These are phyloP conservation scores for Lepidotrigona ventralis DNA, from an alignment of 1,140 invertebrate species.

Conservation along the genomic window DNA sequence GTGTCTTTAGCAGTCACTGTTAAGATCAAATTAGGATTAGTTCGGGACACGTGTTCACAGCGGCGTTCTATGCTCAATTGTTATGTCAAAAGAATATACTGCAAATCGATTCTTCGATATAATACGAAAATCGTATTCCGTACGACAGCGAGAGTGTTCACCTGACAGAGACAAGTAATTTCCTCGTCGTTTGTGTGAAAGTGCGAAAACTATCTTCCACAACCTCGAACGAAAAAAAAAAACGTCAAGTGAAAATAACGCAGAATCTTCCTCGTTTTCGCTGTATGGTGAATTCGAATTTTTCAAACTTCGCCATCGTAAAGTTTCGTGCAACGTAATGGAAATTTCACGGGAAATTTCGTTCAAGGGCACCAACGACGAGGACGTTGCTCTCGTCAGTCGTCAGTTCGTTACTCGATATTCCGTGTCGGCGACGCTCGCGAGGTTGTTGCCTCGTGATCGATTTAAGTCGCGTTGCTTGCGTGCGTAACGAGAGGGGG, in stretches of 20 bases:
- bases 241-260: no score
- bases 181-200: background rate
- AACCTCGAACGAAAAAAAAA: no score
- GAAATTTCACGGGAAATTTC: no score
- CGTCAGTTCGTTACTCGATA: background rate
- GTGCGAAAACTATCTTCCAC: no score
- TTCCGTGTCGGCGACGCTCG: background rate
- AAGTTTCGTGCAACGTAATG: no score
- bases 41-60: background rate
- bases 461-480: background rate
- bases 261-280: no score
- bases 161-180: background rate
- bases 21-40: constrained; percentile 44
- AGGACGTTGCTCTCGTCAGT: background rate
- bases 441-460: background rate
- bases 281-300: no score
- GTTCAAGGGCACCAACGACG: background rate
- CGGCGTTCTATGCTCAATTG: constrained; percentile 40
- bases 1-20: background rate
- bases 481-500: background rate
- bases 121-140: no score
- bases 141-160: no score
- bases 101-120: background rate
- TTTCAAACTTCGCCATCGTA: no score
- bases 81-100: background rate